phyloP scores from a whole-genome alignment of 2,888 invertebrate genomes.

The Phoronis australis region DNA sequence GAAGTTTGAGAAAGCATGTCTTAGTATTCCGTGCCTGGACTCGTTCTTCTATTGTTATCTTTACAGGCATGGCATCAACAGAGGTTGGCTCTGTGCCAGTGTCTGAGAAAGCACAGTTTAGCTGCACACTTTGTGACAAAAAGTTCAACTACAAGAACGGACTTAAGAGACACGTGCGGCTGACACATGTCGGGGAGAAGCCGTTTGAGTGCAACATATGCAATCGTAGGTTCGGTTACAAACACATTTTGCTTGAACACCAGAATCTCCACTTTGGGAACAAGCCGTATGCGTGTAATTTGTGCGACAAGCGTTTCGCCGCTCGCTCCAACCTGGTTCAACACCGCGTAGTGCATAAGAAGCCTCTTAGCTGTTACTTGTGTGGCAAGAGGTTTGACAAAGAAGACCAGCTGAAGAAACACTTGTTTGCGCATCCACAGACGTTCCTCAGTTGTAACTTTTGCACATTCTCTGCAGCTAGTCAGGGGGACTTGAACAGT shows the following conservation, averaged over 20 bases:
- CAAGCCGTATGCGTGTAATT: slow-evolving; percentile 37
- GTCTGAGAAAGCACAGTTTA: too few species aligned
- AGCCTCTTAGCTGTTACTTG: slow-evolving; percentile 30
- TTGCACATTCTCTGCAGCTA: slow-evolving; percentile 29
- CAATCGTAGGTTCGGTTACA: slow-evolving; percentile 34
- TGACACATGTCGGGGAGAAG: slow-evolving; percentile 28
- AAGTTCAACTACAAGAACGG: slow-evolving; percentile 37
- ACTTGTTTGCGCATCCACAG: slow-evolving; percentile 33
- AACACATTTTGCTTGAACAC: slow-evolving; percentile 40
- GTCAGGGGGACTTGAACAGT: slow-evolving; percentile 26
- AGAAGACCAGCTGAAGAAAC: slow-evolving; percentile 37
- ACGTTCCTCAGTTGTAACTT: slow-evolving; percentile 28
- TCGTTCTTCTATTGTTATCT: too few species aligned
- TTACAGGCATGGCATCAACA: too few species aligned
- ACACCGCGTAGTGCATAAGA: slow-evolving; percentile 34
- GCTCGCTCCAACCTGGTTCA: slow-evolving; percentile 39
- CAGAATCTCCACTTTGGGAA: slow-evolving; percentile 43
- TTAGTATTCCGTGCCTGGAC: too few species aligned
- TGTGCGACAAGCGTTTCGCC: slow-evolving; percentile 39
- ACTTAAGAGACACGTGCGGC: slow-evolving; percentile 31
- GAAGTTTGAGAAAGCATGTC: too few species aligned
- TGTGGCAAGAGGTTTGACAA: slow-evolving; percentile 37
- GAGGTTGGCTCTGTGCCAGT: too few species aligned
- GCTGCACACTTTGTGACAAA: slow-evolving; percentile 32
- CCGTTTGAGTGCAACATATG: slow-evolving; percentile 27